Percentiles rank a stretch among this genome's conserved stretches.
Conservation (phyloP, 2,113 vertebrate genomes). For the Hydrochoerus hydrochaeris region DNA sequence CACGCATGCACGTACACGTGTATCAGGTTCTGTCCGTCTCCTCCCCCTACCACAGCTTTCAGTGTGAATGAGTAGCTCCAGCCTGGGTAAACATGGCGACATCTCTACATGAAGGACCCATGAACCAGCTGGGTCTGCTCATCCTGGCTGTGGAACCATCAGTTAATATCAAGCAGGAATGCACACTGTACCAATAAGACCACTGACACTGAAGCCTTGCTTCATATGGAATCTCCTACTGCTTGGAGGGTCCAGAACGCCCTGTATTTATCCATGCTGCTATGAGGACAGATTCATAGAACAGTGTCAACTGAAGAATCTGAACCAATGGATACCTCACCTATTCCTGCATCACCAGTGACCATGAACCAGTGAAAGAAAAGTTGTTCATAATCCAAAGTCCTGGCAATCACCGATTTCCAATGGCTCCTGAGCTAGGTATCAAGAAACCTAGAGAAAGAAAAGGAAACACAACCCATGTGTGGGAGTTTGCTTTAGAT, state of each 20-base stretch:
- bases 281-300: slow-evolving; percentile 97
- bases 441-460: slow-evolving; percentile 96
- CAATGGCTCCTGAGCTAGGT: slow-evolving; percentile 94
- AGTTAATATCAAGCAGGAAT: slow-evolving; percentile 91
- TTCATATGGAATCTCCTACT: slow-evolving; percentile 98
- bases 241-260: slow-evolving; percentile 92
- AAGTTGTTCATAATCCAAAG: slow-evolving; percentile 95
- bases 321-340: slow-evolving; percentile 92
- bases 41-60: slow-evolving; percentile 82
- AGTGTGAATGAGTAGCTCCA: slow-evolving; percentile 93
- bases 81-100: slow-evolving; percentile 94
- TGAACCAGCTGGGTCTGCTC: slow-evolving; percentile 96
- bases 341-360: slow-evolving; percentile 90
- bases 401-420: slow-evolving; percentile 90
- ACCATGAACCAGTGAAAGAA: slow-evolving; percentile 93
- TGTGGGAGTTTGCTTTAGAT: slow-evolving; percentile 96
- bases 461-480: slow-evolving; percentile 96
- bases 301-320: slow-evolving; percentile 96
- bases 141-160: slow-evolving; percentile 96
- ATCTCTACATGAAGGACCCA: slow-evolving; percentile 94
- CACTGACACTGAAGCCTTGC: slow-evolving; percentile 96
- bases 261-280: slow-evolving; percentile 97
- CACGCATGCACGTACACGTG: not conserved
- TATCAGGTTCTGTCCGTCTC: slow-evolving; percentile 59
- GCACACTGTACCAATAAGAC: slow-evolving; percentile 95